These are phyloP conservation scores for Eulacestoma nigropectus DNA, from an alignment of 2,113 vertebrate genomes.

Conservation along the genomic window DNA sequence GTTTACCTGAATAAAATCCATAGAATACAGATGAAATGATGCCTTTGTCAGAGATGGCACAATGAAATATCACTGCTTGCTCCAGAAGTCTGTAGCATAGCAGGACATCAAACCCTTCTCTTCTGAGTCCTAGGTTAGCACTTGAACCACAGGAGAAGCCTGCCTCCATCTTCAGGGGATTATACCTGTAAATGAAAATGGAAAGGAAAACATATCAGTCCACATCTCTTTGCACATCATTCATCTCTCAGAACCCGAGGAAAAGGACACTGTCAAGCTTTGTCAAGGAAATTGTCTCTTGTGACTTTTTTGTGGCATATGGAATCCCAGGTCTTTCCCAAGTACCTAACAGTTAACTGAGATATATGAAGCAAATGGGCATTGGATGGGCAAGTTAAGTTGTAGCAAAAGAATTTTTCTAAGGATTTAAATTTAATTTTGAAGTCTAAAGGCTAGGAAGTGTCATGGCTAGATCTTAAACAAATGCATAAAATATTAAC, in stretches of 20 bases:
- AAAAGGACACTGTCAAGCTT: background rate
- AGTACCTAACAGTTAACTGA: background rate
- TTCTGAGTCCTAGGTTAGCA: background rate
- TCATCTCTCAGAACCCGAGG: background rate
- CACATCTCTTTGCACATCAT: background rate
- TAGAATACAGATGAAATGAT: background rate
- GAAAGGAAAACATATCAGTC: background rate
- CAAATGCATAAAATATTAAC: background rate
- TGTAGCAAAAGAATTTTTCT: background rate
- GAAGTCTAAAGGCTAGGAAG: background rate
- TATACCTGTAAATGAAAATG: background rate
- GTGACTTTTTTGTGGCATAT: background rate
- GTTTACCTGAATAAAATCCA: background rate
- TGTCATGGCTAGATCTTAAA: background rate
- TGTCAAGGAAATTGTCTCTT: background rate
- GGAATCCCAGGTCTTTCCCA: background rate
- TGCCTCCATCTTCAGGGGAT: background rate
- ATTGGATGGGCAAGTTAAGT: background rate
- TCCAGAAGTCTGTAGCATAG: background rate
- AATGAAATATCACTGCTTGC: background rate
- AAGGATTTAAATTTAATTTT: background rate
- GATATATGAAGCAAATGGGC: background rate
- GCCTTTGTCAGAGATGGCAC: background rate
- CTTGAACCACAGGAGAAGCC: background rate
- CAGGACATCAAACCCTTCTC: background rate